Conservation (phyloP, 2,113 vertebrate species). For the Heloderma charlesbogerti region DNA sequence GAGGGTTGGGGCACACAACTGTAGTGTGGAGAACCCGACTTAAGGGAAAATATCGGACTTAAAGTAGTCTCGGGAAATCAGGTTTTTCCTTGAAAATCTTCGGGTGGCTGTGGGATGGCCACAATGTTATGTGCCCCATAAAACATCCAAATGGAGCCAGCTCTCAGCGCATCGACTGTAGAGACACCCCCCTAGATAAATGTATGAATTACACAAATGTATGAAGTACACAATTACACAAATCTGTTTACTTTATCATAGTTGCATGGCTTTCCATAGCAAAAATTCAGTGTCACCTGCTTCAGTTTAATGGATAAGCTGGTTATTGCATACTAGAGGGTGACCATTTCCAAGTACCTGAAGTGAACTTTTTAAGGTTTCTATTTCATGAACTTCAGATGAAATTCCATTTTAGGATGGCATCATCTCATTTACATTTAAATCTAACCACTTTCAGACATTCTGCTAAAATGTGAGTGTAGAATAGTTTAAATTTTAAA, state of each 20-base stretch:
- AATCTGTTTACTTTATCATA: not conserved
- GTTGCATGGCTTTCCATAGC: not conserved
- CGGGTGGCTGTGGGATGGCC: too few relatives aligned
- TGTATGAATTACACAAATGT: too few relatives aligned
- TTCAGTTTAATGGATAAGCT: not conserved
- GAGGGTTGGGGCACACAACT: too few relatives aligned
- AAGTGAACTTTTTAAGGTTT: constrained; percentile 10
- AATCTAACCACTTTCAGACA: constrained; percentile 7
- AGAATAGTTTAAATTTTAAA: constrained; percentile 22
- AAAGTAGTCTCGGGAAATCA: too few relatives aligned
- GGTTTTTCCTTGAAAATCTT: too few relatives aligned
- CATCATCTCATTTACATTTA: constrained; percentile 23
- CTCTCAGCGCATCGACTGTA: too few relatives aligned
- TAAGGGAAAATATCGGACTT: too few relatives aligned
- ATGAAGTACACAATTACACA: too few relatives aligned
- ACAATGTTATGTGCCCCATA: too few relatives aligned
- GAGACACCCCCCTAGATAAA: too few relatives aligned
- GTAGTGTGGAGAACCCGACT: too few relatives aligned
- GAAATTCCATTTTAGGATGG: constrained; percentile 5
- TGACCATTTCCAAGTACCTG: not conserved
- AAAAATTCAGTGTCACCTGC: not conserved
- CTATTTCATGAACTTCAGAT: constrained; percentile 8
- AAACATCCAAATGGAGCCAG: too few relatives aligned
- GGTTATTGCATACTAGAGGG: not conserved
- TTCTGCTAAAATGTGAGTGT: not conserved